Evolutionary conservation across 2,888 invertebrate genomes (phyloP).

Genomic region (Meghimatium bilineatum): DNA sequence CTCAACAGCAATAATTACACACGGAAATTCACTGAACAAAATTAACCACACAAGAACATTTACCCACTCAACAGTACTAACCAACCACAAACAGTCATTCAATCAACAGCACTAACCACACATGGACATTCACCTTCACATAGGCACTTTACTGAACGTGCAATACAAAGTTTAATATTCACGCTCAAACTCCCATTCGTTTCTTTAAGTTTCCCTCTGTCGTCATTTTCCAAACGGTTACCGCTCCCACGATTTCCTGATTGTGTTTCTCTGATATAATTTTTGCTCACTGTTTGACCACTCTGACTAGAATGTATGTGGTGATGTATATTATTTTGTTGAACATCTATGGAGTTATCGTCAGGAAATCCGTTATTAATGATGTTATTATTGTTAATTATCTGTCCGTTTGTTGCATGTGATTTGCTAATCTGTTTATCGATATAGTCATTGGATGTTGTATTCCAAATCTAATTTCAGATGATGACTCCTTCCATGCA

Average conservation of each 20-base stretch:
- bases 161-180: neutral
- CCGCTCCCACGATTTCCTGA: neutral
- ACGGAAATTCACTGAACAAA: no score
- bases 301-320: neutral
- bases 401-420: neutral
- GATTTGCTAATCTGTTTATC: neutral
- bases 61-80: no score
- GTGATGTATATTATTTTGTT: neutral
- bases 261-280: neutral
- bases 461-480: neutral
- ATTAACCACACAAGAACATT: no score
- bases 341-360: neutral
- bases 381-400: neutral
- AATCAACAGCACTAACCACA: no score
- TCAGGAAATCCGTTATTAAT: neutral
- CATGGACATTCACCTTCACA: no score
- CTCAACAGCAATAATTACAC: no score
- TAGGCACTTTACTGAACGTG: no score
- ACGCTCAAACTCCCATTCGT: neutral
- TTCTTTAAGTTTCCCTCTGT: no score
- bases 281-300: neutral
- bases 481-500: neutral
- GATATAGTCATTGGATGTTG: neutral
- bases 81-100: no score
- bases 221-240: neutral